These are phyloP conservation scores for Lysandra bellargus DNA, from an alignment of 2,888 invertebrate species.

Conservation along the genomic window DNA sequence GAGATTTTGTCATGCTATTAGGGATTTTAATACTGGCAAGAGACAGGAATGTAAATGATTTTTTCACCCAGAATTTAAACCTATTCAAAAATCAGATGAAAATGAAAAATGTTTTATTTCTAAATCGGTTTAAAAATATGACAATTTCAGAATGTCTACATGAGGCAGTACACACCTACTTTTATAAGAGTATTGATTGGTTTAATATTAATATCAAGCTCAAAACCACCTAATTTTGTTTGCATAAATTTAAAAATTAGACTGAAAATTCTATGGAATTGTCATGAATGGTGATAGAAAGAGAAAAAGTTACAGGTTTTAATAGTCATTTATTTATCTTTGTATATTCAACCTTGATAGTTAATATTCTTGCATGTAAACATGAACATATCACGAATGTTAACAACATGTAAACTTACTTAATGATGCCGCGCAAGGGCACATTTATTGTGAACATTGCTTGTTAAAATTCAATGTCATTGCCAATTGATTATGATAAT, in stretches of 20 bases:
- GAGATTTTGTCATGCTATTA: not conserved
- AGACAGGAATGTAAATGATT: not conserved
- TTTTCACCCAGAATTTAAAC: not conserved
- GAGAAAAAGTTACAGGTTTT: not conserved
- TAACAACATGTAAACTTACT: not conserved
- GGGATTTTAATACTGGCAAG: not conserved
- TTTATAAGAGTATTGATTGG: too few species aligned
- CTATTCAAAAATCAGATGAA: not conserved
- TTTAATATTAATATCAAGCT: too few species aligned
- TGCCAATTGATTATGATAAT: not conserved
- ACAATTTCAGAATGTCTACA: too few species aligned
- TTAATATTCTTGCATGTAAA: not conserved
- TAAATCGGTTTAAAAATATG: too few species aligned
- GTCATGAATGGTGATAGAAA: too few species aligned
- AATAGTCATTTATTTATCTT: not conserved
- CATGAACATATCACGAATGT: not conserved
- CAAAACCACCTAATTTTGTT: too few species aligned
- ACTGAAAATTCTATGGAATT: too few species aligned
- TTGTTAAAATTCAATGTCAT: slow-evolving; percentile 11
- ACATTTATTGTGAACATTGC: not conserved
- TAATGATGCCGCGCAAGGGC: not conserved
- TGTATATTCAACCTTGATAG: not conserved
- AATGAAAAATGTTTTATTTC: too few species aligned
- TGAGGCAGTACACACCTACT: too few species aligned
- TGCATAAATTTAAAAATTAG: too few species aligned